Evolutionary conservation across 2,888 invertebrate genomes (phyloP), one percentile per base, ranked within the genome.

Genomic region (Cynaeus angustus): DNA sequence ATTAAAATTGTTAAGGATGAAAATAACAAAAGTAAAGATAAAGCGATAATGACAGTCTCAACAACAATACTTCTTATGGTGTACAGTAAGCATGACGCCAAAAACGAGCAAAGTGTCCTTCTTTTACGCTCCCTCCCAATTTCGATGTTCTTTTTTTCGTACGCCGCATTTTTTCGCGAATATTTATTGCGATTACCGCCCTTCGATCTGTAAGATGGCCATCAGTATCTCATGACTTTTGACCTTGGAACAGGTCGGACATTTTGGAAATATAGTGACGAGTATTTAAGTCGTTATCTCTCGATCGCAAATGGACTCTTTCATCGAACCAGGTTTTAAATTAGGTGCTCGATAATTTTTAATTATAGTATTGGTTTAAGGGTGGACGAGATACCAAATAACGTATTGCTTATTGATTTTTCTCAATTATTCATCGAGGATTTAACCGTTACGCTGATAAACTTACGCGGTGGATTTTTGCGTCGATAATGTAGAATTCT

Each of bases 291-390:
- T 16, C n/a, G 28, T 66, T 68, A 71, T 71, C 68, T 58, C 52
- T 21, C 61, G 67, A 68, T 70, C 67, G 46, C 45, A 3, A 48
- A 61, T 45, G 33, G 8, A 13, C 61, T 61, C 50, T 48, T 65
- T 45, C 50, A n/a, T 50, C 28, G 48, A 9, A 41, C 48, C 58
- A 30, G 53, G 26, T 43, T 53, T 53, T 65, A 65, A 65, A 53
- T 65, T 45, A 55, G 45, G 21, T 46, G 21, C 37, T 48, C 12
- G 67, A 21, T 66, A 72, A 74, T 73, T 75, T 74, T 74, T 72
- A 68, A 75, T 75, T 74, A 70, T 68, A 55, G 70, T 72, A 73
- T 72, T 74, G 76, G 73, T 75, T 71, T 74, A 72, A 72, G 72
- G 74, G 73, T 72, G 69, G 72, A 72, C 70, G 58, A 56, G 65